These are phyloP conservation scores for Melanchra persicariae DNA, from an alignment of 2,888 invertebrate species.

Conservation along the genomic window DNA sequence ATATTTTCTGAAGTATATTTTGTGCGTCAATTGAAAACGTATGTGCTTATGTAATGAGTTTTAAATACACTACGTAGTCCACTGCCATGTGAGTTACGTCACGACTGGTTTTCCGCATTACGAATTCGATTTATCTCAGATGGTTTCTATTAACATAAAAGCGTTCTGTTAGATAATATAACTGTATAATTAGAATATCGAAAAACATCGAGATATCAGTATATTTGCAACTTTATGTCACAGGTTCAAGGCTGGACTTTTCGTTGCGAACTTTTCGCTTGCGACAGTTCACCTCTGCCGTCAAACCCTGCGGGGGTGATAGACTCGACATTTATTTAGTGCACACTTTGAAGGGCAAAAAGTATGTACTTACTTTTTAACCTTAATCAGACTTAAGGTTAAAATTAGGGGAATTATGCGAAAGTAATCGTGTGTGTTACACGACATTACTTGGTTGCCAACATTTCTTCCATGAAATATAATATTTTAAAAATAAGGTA, in stretches of 20 bases:
- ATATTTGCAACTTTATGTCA: neutral
- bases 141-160: constrained; percentile 30
- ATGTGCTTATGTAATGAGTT: constrained; percentile 12
- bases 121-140: constrained; percentile 26
- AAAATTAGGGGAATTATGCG: constrained; percentile 18
- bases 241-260: neutral
- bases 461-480: too few species aligned
- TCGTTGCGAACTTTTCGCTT: neutral
- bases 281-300: constrained; percentile 1
- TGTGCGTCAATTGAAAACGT: neutral
- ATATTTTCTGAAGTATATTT: constrained; percentile 4
- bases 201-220: neutral
- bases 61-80: neutral
- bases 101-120: constrained; percentile 39
- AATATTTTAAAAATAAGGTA: too few species aligned
- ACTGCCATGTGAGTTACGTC: constrained; percentile 19
- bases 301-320: constrained; percentile 4
- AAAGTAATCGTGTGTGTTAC: constrained; percentile 32
- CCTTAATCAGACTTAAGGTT: constrained; percentile 34
- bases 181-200: neutral
- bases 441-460: neutral
- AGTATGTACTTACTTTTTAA: constrained; percentile 17
- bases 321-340: neutral
- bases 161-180: neutral
- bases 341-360: constrained; percentile 28